These are phyloP conservation scores for Triops cancriformis DNA, from an alignment of 1,140 invertebrate genomes.

Conservation along the genomic window DNA sequence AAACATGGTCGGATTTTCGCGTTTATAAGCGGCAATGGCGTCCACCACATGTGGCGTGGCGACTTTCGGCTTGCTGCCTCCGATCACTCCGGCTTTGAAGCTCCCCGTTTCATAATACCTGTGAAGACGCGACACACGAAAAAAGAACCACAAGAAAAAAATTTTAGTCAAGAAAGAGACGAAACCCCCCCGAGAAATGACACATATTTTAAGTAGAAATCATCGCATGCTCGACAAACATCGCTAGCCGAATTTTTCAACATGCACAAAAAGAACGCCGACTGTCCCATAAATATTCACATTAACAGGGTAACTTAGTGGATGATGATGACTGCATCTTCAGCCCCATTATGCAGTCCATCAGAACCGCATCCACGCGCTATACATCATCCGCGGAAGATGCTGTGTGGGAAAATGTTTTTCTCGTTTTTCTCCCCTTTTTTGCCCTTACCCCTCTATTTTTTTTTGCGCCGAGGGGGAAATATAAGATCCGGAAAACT, in stretches of 20 bases:
- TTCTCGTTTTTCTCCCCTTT: not conserved
- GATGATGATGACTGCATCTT: slow-evolving; percentile 10
- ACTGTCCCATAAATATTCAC: not conserved
- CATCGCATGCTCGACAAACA: not conserved
- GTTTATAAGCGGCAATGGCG: slow-evolving; percentile 95
- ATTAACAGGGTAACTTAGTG: not conserved
- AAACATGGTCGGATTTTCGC: slow-evolving; percentile 99
- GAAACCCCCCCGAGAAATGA: not conserved
- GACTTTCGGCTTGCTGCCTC: slow-evolving; percentile 98
- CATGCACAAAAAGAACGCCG: not conserved
- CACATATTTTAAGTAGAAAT: not conserved
- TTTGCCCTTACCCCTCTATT: not conserved
- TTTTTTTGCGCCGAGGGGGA: not conserved
- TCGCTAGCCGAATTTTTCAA: not conserved
- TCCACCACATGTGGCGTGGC: slow-evolving; percentile 97
- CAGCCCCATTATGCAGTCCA: not conserved
- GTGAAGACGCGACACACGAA: not conserved
- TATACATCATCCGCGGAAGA: not conserved
- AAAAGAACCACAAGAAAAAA: not conserved
- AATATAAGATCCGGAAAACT: slow-evolving; percentile 11
- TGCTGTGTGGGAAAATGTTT: not conserved
- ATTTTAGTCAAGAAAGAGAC: slow-evolving; percentile 9
- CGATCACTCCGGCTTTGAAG: slow-evolving; percentile 97
- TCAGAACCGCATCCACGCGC: slow-evolving; percentile 1
- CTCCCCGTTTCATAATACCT: slow-evolving; percentile 98